phyloP scores from a whole-genome alignment of 2,113 vertebrate genomes.

The Columba livia region DNA sequence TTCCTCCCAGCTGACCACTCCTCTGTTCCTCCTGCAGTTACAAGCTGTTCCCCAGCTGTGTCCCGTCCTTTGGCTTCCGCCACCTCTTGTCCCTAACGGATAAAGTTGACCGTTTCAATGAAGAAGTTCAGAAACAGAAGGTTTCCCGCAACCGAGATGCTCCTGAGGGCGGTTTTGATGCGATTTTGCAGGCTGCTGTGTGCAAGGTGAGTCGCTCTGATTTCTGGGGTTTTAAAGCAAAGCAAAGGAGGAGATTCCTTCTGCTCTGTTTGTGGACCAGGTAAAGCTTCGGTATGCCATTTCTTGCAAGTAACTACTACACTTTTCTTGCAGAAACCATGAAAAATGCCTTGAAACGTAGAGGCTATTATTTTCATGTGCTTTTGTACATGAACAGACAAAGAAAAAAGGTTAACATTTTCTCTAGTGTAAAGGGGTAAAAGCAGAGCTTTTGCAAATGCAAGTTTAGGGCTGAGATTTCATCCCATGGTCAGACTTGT shows the following conservation, averaged over 20 bases:
- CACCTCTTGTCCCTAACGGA: constrained; percentile 94
- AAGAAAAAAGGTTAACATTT: background rate
- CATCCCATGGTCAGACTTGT: background rate
- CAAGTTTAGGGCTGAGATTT: background rate
- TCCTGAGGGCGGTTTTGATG: constrained; percentile 94
- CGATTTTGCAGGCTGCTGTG: constrained; percentile 92
- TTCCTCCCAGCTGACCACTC: background rate
- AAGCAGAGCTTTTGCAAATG: background rate
- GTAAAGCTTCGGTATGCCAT: background rate
- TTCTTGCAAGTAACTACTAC: background rate
- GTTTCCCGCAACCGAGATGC: constrained; percentile 96
- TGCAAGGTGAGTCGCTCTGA: constrained; percentile 84
- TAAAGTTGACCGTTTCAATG: constrained; percentile 91
- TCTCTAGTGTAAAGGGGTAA: background rate
- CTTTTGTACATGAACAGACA: background rate
- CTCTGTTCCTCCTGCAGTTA: constrained; percentile 77
- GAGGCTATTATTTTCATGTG: background rate
- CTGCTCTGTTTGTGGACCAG: background rate
- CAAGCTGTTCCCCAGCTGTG: constrained; percentile 90
- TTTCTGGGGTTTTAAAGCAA: background rate
- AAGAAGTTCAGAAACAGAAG: constrained; percentile 94
- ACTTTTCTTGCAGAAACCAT: background rate
- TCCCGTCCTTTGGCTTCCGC: constrained; percentile 95
- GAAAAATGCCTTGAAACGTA: background rate
- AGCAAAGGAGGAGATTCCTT: background rate